Percentiles rank a stretch among this genome's conserved stretches.
These are phyloP conservation scores for Miltochrista miniata DNA, from an alignment of 2,888 invertebrate species.

Conservation along the genomic window DNA sequence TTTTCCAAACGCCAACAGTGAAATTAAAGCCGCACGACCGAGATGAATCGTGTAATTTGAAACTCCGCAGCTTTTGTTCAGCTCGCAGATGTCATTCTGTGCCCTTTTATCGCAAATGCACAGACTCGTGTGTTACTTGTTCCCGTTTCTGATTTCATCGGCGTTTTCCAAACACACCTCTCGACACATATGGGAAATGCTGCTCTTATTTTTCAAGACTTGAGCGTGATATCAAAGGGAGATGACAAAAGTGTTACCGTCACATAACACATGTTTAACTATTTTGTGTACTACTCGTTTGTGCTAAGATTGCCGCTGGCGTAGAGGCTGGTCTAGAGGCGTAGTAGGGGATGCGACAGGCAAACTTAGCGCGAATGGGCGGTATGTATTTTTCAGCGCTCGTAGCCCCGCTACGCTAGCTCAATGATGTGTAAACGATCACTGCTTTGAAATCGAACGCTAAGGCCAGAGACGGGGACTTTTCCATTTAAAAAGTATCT, in stretches of 20 bases:
- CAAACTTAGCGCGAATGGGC: too few species aligned
- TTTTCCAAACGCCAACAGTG: constrained; percentile 60
- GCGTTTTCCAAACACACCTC: constrained; percentile 33
- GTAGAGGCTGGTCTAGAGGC: too few species aligned
- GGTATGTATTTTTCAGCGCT: too few species aligned
- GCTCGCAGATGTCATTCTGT: constrained; percentile 53
- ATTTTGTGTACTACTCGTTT: too few species aligned
- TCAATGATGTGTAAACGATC: too few species aligned
- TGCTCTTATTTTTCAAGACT: constrained; percentile 23
- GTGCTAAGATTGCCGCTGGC: too few species aligned
- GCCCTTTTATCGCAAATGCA: constrained; percentile 44
- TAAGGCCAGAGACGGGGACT: too few species aligned
- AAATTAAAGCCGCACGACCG: constrained; percentile 60
- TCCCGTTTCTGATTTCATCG: constrained; percentile 43
- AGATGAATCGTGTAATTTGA: constrained; percentile 74
- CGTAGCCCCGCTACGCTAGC: too few species aligned
- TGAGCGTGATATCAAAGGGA: constrained; percentile 22
- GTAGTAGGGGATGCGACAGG: too few species aligned
- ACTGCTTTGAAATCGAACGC: too few species aligned
- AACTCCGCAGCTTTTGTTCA: constrained; percentile 62
- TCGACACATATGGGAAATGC: constrained; percentile 21
- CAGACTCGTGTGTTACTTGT: constrained; percentile 35
- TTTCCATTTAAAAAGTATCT: too few species aligned
- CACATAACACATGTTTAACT: constrained; percentile 19
- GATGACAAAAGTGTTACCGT: constrained; percentile 14